Percentiles rank a stretch among this genome's conserved stretches.
Evolutionary conservation across 2,888 invertebrate species (phyloP).

Genomic region (Plebejus anna): DNA sequence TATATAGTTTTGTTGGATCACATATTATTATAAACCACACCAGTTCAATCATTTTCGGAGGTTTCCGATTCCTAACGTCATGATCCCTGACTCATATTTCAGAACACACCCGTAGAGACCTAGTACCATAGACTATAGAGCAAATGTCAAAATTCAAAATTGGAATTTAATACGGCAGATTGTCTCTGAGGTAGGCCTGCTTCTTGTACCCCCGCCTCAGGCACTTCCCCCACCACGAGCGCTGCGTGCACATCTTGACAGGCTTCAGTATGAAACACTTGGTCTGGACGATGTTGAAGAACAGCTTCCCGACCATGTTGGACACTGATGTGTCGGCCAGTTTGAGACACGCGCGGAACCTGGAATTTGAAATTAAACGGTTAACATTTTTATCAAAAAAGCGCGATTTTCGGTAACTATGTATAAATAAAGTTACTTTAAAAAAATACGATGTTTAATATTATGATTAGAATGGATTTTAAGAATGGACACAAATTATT

Average conservation of each 20-base stretch:
- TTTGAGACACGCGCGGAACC: conserved; percentile 95
- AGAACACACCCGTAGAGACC: not conserved
- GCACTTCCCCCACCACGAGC: conserved; percentile 92
- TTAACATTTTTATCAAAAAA: not conserved
- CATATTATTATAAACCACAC: too few species aligned
- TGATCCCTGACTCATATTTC: not conserved
- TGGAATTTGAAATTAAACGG: conserved; percentile 58
- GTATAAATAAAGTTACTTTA: not conserved
- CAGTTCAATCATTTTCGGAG: too few species aligned
- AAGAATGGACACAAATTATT: not conserved
- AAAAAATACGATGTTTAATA: not conserved
- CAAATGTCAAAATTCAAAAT: not conserved
- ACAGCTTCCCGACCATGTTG: conserved; percentile 93
- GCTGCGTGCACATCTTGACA: conserved; percentile 86
- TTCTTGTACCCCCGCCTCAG: conserved; percentile 83
- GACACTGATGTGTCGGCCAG: conserved; percentile 92
- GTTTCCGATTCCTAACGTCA: not conserved
- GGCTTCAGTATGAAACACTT: conserved; percentile 94
- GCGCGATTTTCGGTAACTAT: not conserved
- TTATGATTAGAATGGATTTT: not conserved
- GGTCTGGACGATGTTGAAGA: conserved; percentile 97
- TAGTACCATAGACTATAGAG: not conserved
- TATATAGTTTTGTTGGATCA: too few species aligned
- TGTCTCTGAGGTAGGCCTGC: conserved; percentile 87
- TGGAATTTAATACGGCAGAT: conserved; percentile 81